Evolutionary conservation across 2,888 invertebrate species (phyloP), one percentile per base, ranked within the genome.

Genomic region (Girardia tigrina): DNA sequence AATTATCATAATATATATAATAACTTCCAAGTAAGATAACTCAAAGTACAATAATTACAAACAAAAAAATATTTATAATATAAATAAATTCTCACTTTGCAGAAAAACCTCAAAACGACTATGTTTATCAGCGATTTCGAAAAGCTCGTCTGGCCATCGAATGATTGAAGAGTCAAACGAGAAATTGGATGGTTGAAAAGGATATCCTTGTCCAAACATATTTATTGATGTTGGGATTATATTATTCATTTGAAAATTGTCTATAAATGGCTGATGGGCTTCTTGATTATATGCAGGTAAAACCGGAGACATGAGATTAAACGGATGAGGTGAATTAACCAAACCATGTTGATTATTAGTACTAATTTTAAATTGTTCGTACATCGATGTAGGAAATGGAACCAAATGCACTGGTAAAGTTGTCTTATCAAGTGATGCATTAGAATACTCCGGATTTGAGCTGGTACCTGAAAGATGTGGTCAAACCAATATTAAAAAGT

Each of bases 361-460:
- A 56, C 23, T 56, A 56, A 56, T 4, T n/a, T 56, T 56, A n/a
- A 20, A 56, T 56, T 56, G 56, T 16, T 56, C 56, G n/a, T 56
- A 56, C 56, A 56, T 56, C n/a, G 56, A 20, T 12, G 56, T n/a
- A 56, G 56, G 23, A 20, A 56, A 56, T 56, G 56, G 56, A 4
- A 56, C 56, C 56, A 56, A 56, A 23, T 56, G 56, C n/a, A 56
- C 4, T 56, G 56, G 56, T 56, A 56, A 56, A 2, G 56, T 56
- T 56, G n/a, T 56, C n/a, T 56, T 56, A n/a, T 56, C 56, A 23
- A 56, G 56, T 8, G 56, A 56, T 2, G 8, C 56, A n/a, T 56
- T 56, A 16, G 56, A 56, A 56, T 56, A 56, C 23, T 56, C 56
- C n/a, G 56, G 56, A 56, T 56, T 56, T n/a, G 56, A 56, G n/a